Evolutionary conservation across 2,797 vertebrate genomes (phyloP).

Genomic region (Acomys russatus): DNA sequence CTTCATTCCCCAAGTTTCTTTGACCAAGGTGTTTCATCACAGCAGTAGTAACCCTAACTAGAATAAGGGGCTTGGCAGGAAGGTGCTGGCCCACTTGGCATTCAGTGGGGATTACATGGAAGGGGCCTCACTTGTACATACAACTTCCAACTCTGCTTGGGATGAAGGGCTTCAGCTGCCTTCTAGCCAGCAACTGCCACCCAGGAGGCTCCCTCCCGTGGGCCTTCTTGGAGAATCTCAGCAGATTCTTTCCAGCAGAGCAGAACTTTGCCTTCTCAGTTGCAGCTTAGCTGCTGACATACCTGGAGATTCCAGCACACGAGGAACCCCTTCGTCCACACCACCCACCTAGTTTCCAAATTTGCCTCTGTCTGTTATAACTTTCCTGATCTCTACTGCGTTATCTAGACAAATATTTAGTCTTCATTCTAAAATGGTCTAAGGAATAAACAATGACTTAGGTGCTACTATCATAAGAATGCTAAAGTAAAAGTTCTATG

Average conservation of each 20-base stretch:
- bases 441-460: neutral
- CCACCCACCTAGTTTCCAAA: neutral
- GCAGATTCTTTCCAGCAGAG: too few relatives aligned
- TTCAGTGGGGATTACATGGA: neutral
- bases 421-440: neutral
- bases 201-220: neutral
- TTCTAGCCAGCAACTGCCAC: neutral
- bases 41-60: too few relatives aligned
- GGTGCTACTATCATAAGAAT: neutral
- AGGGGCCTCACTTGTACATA: neutral
- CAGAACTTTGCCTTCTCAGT: neutral
- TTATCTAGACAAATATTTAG: neutral
- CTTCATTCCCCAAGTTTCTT: neutral
- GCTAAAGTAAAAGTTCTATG: neutral
- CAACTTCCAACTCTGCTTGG: neutral
- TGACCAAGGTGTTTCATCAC: neutral
- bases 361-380: neutral
- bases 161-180: accelerated
- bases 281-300: neutral
- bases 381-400: neutral
- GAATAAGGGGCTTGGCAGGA: neutral
- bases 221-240: neutral
- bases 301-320: neutral
- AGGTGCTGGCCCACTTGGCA: neutral
- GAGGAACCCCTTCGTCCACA: neutral